These are phyloP conservation scores for Rhyzopertha dominica DNA, from an alignment of 1,140 invertebrate species.

Conservation along the genomic window DNA sequence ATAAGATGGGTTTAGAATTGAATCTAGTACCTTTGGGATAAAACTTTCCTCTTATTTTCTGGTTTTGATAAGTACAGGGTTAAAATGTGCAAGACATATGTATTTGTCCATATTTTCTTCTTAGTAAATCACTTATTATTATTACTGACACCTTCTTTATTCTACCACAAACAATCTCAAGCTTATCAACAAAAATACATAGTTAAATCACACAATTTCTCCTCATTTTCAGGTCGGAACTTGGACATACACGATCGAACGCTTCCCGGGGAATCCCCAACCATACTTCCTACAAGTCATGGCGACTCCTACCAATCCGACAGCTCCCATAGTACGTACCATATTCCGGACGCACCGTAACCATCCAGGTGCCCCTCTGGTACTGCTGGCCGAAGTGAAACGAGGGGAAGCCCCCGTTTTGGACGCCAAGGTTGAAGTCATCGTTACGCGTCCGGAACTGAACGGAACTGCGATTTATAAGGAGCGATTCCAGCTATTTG, in stretches of 20 bases:
- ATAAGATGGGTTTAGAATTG: no score
- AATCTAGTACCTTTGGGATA: no score
- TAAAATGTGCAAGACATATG: no score
- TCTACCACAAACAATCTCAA: no score
- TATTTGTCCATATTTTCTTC: no score
- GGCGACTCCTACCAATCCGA: conserved; percentile 45
- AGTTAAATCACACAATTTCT: conserved; percentile 3
- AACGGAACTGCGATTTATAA: conserved; percentile 45
- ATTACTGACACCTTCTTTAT: no score
- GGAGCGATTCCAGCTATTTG: conserved; percentile 50
- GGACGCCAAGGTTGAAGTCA: conserved; percentile 51
- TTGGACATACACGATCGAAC: conserved; percentile 55
- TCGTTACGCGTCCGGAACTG: conserved; percentile 41
- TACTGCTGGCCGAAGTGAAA: conserved; percentile 53
- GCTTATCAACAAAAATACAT: no score
- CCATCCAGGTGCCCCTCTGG: conserved; percentile 39
- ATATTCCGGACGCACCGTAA: conserved; percentile 44
- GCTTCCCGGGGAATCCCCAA: conserved; percentile 53
- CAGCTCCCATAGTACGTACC: conserved; percentile 43
- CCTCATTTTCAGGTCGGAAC: conserved; percentile 48
- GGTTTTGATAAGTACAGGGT: no score
- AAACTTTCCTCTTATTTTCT: no score
- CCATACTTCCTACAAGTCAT: conserved; percentile 54
- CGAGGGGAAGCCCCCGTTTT: conserved; percentile 49
- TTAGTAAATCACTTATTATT: no score